Conservation (phyloP, 2,797 vertebrate genomes). For the Lophotriccus pileatus region DNA sequence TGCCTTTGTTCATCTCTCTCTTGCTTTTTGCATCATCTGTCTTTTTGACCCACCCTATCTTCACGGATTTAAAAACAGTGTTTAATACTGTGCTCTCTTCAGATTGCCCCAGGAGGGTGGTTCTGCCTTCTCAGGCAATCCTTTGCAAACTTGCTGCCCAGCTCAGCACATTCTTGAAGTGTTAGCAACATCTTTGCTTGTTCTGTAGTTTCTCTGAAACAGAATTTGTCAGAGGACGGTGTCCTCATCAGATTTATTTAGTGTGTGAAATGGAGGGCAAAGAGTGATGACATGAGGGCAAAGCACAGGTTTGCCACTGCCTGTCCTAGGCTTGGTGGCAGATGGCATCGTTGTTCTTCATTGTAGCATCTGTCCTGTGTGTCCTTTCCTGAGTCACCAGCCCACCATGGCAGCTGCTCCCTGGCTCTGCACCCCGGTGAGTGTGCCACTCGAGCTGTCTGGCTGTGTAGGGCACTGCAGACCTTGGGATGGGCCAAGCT, state of each 20-base stretch:
- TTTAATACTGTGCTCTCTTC: slow-evolving; percentile 25
- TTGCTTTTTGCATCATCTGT: slow-evolving; percentile 31
- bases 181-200: slow-evolving; percentile 57
- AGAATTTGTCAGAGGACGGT: slow-evolving; percentile 24
- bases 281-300: neutral
- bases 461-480: neutral
- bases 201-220: slow-evolving; percentile 36
- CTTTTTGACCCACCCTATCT: slow-evolving; percentile 55
- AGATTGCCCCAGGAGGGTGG: slow-evolving; percentile 55
- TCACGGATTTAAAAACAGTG: slow-evolving; percentile 1
- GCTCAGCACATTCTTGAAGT: slow-evolving; percentile 62
- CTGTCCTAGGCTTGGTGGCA: neutral
- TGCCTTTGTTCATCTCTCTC: slow-evolving; percentile 23
- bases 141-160: slow-evolving; percentile 32
- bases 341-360: accelerated
- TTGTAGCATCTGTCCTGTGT: neutral
- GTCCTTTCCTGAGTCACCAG: neutral
- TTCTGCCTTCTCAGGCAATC: slow-evolving; percentile 59
- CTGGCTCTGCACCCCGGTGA: neutral
- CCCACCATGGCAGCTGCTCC: neutral
- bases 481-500: neutral
- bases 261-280: neutral
- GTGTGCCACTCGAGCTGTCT: accelerated
- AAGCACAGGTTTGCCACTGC: neutral
- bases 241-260: neutral